A percentile compares a stretch with the other conserved stretches of the same genome.
Conservation (phyloP, 1,140 invertebrate genomes). For the Drosophila pruinosa region DNA sequence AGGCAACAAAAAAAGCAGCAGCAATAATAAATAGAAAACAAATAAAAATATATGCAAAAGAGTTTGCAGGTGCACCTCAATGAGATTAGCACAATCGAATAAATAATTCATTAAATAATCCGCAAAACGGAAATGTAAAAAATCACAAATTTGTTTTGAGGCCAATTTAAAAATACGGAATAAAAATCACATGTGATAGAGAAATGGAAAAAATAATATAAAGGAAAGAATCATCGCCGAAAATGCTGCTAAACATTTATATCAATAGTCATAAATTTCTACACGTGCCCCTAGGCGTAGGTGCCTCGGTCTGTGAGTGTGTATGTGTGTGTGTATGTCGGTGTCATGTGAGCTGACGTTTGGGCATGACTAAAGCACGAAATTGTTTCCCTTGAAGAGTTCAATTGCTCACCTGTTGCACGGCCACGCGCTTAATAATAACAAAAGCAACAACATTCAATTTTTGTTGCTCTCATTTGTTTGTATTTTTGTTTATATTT, state of each 20-base stretch:
- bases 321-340: constrained; percentile 4
- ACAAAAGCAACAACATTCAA: background rate
- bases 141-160: background rate
- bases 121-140: constrained; percentile 45
- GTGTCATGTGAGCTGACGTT: constrained; percentile 39
- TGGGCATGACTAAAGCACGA: constrained; percentile 22
- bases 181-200: background rate
- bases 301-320: background rate
- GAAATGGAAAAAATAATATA: too few relatives aligned
- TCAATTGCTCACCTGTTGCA: constrained; percentile 35
- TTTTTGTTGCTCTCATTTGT: background rate
- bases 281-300: background rate
- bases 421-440: constrained; percentile 14
- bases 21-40: background rate
- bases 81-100: constrained; percentile 38
- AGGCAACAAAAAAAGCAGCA: background rate
- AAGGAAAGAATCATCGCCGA: background rate
- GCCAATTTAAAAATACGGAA: constrained; percentile 12
- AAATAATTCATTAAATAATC: constrained; percentile 56
- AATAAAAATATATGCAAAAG: constrained; percentile 19
- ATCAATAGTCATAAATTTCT: constrained; percentile 44
- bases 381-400: constrained; percentile 22
- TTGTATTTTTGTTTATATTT: constrained; percentile 19
- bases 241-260: constrained; percentile 29
- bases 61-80: constrained; percentile 29